phyloP scores from a whole-genome alignment of 2,797 vertebrate species.

The Aselliscus stoliczkanus region DNA sequence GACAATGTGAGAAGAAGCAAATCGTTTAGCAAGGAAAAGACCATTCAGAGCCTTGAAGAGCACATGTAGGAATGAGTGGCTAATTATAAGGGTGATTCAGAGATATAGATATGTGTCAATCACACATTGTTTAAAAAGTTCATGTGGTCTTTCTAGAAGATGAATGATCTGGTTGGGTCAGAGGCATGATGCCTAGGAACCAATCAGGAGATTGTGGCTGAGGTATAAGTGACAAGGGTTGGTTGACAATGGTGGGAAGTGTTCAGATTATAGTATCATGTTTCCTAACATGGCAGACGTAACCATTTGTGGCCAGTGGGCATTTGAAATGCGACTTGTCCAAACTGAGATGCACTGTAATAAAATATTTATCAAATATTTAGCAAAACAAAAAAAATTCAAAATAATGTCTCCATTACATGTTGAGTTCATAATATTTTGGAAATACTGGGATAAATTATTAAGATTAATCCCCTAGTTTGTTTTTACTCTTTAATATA shows the following conservation, averaged over 20 bases:
- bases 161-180: not conserved
- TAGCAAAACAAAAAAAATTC: not conserved
- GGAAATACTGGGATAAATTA: not conserved
- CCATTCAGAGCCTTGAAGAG: not conserved
- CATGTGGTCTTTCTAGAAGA: not conserved
- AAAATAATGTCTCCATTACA: not conserved
- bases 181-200: not conserved
- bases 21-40: not conserved
- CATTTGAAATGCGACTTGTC: too few species aligned
- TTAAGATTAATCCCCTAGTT: not conserved
- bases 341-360: rapidly evolving
- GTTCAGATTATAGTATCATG: too few species aligned
- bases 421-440: not conserved
- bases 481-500: not conserved
- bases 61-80: rapidly evolving
- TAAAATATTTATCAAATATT: too few species aligned
- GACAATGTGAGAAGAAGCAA: rapidly evolving
- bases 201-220: not conserved
- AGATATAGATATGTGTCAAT: not conserved
- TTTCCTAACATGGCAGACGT: not conserved
- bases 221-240: not conserved
- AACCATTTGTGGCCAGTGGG: not conserved
- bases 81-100: rapidly evolving
- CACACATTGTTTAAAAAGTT: rapidly evolving
- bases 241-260: too few species aligned